These are phyloP conservation scores for Herminia tarsipennalis DNA, from an alignment of 2,888 invertebrate genomes.

Conservation along the genomic window DNA sequence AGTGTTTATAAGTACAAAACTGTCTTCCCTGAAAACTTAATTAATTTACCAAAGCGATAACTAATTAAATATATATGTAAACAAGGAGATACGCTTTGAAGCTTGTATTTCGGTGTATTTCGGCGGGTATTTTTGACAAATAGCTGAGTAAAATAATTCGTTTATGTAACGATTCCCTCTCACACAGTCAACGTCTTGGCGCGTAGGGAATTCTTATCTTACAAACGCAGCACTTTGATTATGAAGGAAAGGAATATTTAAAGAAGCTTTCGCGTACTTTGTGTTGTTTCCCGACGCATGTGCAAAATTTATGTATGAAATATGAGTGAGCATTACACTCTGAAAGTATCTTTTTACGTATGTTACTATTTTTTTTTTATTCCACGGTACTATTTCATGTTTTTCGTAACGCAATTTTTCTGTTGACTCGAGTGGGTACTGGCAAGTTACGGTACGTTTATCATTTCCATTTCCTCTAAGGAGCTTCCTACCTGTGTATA, in stretches of 20 bases:
- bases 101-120: constrained; percentile 7
- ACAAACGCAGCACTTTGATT: constrained; percentile 82
- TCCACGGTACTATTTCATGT: constrained; percentile 33
- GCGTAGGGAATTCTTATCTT: constrained; percentile 81
- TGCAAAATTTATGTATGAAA: constrained; percentile 74
- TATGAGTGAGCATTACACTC: constrained; percentile 60
- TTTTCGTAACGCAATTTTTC: constrained; percentile 32
- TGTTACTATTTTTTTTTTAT: constrained; percentile 51
- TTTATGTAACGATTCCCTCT: constrained; percentile 66
- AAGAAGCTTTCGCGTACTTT: constrained; percentile 74
- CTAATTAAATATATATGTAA: background rate
- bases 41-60: constrained; percentile 3
- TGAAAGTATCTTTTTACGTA: constrained; percentile 50
- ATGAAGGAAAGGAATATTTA: constrained; percentile 81
- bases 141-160: constrained; percentile 79
- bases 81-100: background rate
- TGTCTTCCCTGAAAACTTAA: background rate
- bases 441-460: constrained; percentile 30
- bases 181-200: constrained; percentile 61
- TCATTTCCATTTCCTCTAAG: constrained; percentile 26
- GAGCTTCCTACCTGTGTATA: constrained; percentile 9
- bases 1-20: too few relatives aligned
- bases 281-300: constrained; percentile 71
- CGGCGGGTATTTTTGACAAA: constrained; percentile 73
- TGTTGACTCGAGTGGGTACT: constrained; percentile 26